Base-by-base conservation (phyloP, 1,140 invertebrate species). In the Limonius californicus region DNA sequence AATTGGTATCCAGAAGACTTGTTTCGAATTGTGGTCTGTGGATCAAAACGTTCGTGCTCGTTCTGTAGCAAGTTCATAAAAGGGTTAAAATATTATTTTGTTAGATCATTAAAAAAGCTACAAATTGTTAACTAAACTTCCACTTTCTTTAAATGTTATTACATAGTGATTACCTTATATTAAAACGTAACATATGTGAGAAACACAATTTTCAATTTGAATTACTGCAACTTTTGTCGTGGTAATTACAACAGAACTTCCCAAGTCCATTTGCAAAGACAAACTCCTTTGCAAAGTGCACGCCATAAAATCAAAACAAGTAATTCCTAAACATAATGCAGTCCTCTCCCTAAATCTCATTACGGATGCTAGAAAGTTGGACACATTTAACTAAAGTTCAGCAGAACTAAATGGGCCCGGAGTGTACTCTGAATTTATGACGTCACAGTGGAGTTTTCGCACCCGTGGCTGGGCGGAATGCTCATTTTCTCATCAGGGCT, bases 401-500 rank as follows among this genome's bases (percentile, higher is more conserved):
- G 16, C 45, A 55, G 53, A 27, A 55, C 20, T 32, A 55, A 55
- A 55, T 19, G 53, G 53, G 6, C 45, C 14, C 19, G 53, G 53
- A 55, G 53, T 55, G 53, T 27, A 27, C 21, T 55, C 27, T 32
- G 53, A 55, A 32, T 74, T 73, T 72, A 73, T 70, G 66, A 70
- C 67, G 70, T 71, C 67, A 71, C 54, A 62, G 55, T 62, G 64
- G 69, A 69, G 65, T 68, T 73, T 75, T 76, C 72, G 66, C 72
- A 70, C 69, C 63, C 65, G 66, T 72, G 73, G 57, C 63, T 67
- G 65, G 47, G 47, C 61, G 75, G 75, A 76, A 76, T 76, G 72
- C 75, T 76, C 75, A 76, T 76, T 76, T 75, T 75, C 75, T 74
- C 74, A 76, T 76, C 75, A 75, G 73, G 61, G 68, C 53, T 75